Percentiles rank a stretch among this genome's conserved stretches.
These are phyloP conservation scores for honey bee (Apis mellifera) DNA, from an alignment of 1,140 invertebrate genomes.

Conservation along the genomic window DNA sequence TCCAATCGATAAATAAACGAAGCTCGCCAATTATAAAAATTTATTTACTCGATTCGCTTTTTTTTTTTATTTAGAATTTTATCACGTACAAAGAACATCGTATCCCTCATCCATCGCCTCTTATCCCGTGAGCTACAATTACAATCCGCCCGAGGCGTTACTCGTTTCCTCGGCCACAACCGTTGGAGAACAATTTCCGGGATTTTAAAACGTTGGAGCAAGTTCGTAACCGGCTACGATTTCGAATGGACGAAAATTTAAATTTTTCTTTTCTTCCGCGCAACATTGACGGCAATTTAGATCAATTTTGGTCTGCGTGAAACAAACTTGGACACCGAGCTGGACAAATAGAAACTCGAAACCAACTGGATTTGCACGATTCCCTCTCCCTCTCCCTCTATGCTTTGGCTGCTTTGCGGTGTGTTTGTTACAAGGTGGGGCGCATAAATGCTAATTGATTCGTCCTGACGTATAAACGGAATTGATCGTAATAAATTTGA, in stretches of 20 bases:
- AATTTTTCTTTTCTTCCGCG: background rate
- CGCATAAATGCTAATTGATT: conserved; percentile 12
- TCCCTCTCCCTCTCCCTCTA: background rate
- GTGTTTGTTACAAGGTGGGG: background rate
- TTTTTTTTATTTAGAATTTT: background rate
- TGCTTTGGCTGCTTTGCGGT: background rate
- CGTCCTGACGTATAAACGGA: background rate
- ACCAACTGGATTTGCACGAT: background rate
- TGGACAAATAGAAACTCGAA: too few species aligned
- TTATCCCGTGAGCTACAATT: background rate
- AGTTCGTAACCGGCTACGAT: background rate
- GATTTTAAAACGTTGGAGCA: background rate
- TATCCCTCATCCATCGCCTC: background rate
- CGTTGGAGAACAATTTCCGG: background rate
- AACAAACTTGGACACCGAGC: background rate
- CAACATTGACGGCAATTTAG: background rate
- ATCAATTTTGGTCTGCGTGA: background rate
- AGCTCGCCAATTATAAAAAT: background rate
- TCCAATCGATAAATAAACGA: background rate
- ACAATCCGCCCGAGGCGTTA: background rate
- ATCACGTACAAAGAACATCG: background rate
- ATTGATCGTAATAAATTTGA: background rate
- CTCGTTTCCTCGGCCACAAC: background rate
- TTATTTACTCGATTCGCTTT: background rate
- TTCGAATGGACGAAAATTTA: conserved; percentile 1